Percentiles rank a stretch among this genome's conserved stretches.
phyloP scores from a whole-genome alignment of 2,797 vertebrate genomes.

The Darevskia nairensis region DNA sequence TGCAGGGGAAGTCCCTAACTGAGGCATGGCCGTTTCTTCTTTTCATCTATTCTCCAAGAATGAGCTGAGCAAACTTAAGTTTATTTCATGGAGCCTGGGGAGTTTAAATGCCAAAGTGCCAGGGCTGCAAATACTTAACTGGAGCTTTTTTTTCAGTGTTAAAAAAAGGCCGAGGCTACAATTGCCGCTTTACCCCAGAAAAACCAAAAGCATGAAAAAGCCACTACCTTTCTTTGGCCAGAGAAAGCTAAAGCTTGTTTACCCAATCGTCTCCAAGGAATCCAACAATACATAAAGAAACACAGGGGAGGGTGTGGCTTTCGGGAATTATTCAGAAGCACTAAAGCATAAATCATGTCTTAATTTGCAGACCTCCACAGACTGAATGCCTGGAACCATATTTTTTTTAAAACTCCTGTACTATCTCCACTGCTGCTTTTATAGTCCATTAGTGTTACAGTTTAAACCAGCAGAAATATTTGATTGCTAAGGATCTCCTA shows the following conservation, averaged over 20 bases:
- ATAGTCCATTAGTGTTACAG: conserved; percentile 9
- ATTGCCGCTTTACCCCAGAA: conserved; percentile 14
- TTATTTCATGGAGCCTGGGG: background rate
- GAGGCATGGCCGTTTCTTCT: fast-evolving
- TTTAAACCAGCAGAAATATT: background rate
- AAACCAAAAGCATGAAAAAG: conserved; percentile 3
- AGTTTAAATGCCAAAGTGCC: conserved; percentile 9
- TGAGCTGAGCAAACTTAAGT: background rate
- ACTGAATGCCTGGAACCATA: background rate
- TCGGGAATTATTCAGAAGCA: conserved; percentile 32
- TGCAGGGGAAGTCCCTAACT: no score
- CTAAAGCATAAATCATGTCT: background rate
- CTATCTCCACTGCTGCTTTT: conserved; percentile 17
- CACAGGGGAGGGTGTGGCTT: background rate
- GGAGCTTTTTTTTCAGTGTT: background rate
- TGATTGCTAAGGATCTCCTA: background rate
- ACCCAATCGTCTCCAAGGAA: conserved; percentile 10
- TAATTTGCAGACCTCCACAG: conserved; percentile 25
- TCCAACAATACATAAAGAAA: conserved; percentile 25
- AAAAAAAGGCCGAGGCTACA: background rate
- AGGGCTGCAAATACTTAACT: background rate
- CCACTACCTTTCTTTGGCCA: background rate
- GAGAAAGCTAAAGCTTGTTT: conserved; percentile 27
- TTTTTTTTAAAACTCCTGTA: background rate
- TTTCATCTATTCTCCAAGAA: background rate